Evolutionary conservation across 1,140 invertebrate species (phyloP), one percentile per base, ranked within the genome.

Genomic region (Scaptomyza pallida): DNA sequence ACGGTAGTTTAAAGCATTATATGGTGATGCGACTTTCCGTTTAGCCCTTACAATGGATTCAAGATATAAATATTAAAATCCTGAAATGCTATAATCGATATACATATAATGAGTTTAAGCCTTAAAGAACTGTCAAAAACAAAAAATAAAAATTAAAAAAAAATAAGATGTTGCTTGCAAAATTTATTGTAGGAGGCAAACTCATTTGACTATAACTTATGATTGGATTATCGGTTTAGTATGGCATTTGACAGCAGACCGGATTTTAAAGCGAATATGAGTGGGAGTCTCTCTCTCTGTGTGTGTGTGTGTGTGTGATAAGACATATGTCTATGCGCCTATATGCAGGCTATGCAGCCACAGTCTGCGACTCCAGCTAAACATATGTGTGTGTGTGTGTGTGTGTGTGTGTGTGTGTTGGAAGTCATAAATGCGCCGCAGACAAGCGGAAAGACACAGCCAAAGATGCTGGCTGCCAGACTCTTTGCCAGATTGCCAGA

Each of bases 181-280:
- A 77, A 86, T 85, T 85, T 85, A 85, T 85, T 85, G 80, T 80
- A 72, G 81, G 81, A 85, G 76, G 81, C 80, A 85, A 85, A 85
- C 76, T 85, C 81, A 85, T 85, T 85, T 85, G 80, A 85, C 80
- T 85, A 85, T 85, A 85, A 85, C 80, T 85, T 85, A 85, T 85
- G 81, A 85, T 85, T 85, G 80, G 80, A 85, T 85, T 85, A 85
- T 85, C 80, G 80, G 80, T 85, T 85, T 85, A 85, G 80, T 86
- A 85, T 77, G 80, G 80, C 80, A 85, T 85, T 85, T 85, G 80
- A 85, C 80, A 85, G 80, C 74, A 79, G 59, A 44, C 59, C 40
- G 52, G 54, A 54, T 60, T n/a, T 30, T 69, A 43, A 37, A n/a
- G 33, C 33, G 33, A 37, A 35, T 69, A n/a, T 41, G 60, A 50